Evolutionary conservation across 2,797 vertebrate species (phyloP), one percentile per base, ranked within the genome.

Genomic region (Gallinago nigripennis): DNA sequence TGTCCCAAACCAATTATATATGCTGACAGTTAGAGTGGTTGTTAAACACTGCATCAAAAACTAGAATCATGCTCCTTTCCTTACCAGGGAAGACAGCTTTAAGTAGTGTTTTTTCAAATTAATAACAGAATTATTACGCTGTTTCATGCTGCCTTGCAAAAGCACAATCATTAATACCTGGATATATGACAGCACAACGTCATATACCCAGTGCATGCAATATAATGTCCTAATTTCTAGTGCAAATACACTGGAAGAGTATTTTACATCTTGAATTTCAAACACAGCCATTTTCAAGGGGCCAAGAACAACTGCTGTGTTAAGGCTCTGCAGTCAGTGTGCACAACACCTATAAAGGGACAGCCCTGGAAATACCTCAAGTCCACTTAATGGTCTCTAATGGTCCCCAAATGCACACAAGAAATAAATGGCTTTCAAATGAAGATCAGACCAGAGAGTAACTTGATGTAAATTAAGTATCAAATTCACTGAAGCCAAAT

Each of bases 101-200:
- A 89, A 90, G 53, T 30, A 88, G 80, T 43, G 43, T 30, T 61
- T 88, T 90, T 88, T 56, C 39, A 91, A 84, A 82, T 82, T 72
- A 92, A 43, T 79, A 94, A 79, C 28, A 81, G 65, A 89, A 72
- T 87, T 57, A 81, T 33, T 90, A 79, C 50, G 23, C 58, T 93
- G 63, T 51, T 71, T 57, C 50, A 89, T 33, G 37, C 71, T 83
- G 48, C 43, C 72, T 58, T 71, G 57, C 68, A 68, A 39, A 82
- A 71, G 53, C 50, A 64, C 7, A 31, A 66, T 76, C 66, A 50
- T 19, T 64, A 76, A n/a, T 43, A 92, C 25, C 54, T 75, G 69
- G 46, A 65, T 65, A 41, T 13, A 50, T 63, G 76, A 75, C 82
- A 82, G 60, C 56, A 81, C 51, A 84, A 63, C 5, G 7, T 54